Base-by-base conservation (phyloP, 1,140 invertebrate genomes). In the Listronotus bonariensis region DNA sequence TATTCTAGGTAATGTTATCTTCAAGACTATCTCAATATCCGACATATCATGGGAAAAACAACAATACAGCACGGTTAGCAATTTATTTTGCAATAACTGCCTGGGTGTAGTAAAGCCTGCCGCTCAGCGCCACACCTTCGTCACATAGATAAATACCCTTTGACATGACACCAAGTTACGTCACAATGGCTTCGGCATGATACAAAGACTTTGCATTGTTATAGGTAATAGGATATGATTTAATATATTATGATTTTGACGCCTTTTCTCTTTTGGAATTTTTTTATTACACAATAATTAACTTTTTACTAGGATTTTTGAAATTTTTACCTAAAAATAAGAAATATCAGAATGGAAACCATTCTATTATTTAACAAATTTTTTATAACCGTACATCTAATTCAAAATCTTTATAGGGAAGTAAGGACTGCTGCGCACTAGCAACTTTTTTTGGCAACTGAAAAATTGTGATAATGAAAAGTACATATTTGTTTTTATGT, bases 121-220 rank as follows among this genome's bases (percentile, higher is more conserved):
- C 63, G 42, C 60, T 65, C 52, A 63, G 45, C 68, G 59, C 65
- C 68, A 70, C 68, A 51, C 68, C 66, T 53, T 65, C 49, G 56
- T 70, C 65, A 68, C 52, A 61, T 53, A 64, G 59, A 70, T 67
- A 68, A 70, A 70, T 70, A 70, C 68, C 68, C 68, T 68, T 64
- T 68, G 68, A 70, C 68, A 70, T 62, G 68, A 55, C 60, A 60
- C 52, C 20, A 38, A 1, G 48, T 60, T 60, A 32, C 57, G 57
- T 60, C 57, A 60, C 45, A 60, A 60, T 51, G 38, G 32, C 20
- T 36, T 38, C 57, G 45, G 46, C 36, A 51, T 17, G 6, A 51
- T 51, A 60, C 57, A 60, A 60, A 60, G 57, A 40, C 9, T 34
- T 40, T 10, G 12, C 26, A 18, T 34, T 45, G 38, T 15, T 36